These are phyloP conservation scores for Gerris lacustris DNA, from an alignment of 2,888 invertebrate species.

Conservation along the genomic window DNA sequence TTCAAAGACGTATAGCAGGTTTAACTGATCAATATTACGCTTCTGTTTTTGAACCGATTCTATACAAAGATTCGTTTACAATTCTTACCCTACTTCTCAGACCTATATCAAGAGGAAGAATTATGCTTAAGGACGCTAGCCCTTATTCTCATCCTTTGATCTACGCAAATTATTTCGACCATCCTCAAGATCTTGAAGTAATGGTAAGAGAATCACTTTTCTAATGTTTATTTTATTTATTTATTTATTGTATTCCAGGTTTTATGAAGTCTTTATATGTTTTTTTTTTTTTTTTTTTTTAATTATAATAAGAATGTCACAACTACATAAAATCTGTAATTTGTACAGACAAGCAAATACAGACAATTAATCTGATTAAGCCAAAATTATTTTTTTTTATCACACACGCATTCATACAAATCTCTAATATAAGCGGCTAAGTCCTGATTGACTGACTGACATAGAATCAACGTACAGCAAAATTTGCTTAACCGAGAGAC, in stretches of 20 bases:
- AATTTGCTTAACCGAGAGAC: no score
- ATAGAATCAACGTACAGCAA: no score
- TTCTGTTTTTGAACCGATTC: constrained; percentile 54
- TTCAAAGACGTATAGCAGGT: constrained; percentile 56
- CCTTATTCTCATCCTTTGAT: constrained; percentile 67
- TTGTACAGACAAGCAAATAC: no score
- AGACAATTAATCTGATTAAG: no score
- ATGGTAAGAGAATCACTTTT: constrained; percentile 23
- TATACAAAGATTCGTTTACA: constrained; percentile 56
- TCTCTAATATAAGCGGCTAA: no score
- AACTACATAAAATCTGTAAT: no score
- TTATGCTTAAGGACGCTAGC: constrained; percentile 54
- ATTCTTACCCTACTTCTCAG: constrained; percentile 57
- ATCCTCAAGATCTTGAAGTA: constrained; percentile 53
- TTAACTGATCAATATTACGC: constrained; percentile 54
- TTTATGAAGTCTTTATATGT: no score
- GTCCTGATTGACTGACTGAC: no score
- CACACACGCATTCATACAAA: no score
- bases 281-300: no score
- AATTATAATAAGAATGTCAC: no score
- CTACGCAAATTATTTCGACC: constrained; percentile 71
- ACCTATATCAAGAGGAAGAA: constrained; percentile 56
- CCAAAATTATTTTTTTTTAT: no score
- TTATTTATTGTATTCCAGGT: neutral
- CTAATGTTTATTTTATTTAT: neutral